Conservation (phyloP, 2,113 vertebrate genomes). For the Balaenoptera acutorostrata region DNA sequence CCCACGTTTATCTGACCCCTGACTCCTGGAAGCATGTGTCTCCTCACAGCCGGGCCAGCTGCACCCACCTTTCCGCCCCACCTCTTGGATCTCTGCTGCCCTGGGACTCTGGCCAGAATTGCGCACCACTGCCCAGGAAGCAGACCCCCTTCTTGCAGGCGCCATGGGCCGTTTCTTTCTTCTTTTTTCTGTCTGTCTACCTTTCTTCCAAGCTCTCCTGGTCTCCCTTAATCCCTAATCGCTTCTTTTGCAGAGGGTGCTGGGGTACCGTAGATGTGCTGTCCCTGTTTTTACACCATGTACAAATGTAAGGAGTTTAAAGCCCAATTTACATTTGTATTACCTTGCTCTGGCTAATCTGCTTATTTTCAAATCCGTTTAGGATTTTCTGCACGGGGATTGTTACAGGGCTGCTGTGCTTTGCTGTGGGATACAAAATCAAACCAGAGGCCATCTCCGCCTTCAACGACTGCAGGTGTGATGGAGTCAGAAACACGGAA, state of each 20-base stretch:
- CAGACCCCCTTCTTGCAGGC: not conserved
- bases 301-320: not conserved
- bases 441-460: accelerated
- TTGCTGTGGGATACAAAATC: not conserved
- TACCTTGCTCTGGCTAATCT: not conserved
- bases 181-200: not conserved
- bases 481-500: not conserved
- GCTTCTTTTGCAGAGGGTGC: not conserved
- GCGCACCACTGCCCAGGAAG: not conserved
- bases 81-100: not conserved
- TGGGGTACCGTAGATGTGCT: not conserved
- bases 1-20: accelerated
- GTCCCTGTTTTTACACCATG: accelerated
- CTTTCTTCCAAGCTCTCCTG: not conserved
- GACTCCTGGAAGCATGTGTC: not conserved
- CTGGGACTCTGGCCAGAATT: no score
- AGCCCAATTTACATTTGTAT: not conserved
- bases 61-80: not conserved
- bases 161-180: accelerated
- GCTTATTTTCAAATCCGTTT: not conserved
- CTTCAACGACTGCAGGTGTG: not conserved
- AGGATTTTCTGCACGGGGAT: not conserved
- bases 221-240: not conserved
- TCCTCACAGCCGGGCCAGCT: not conserved
- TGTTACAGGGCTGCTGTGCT: not conserved